phyloP scores from a whole-genome alignment of 2,888 invertebrate species.

The Leptopilina syphax region DNA sequence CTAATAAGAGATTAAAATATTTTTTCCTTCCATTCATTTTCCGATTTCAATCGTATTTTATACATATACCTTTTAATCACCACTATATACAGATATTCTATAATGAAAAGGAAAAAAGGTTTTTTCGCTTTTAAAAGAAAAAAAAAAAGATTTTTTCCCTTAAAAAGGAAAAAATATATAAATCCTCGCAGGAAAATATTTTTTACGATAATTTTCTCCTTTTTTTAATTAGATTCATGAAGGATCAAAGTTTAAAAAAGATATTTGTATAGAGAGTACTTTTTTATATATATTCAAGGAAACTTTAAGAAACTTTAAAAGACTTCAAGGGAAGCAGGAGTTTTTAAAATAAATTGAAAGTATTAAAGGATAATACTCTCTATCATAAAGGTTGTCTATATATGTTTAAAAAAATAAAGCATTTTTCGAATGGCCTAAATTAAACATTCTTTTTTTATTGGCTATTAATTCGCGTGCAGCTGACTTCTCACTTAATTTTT shows the following conservation, averaged over 20 bases:
- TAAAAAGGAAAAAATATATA: too few relatives aligned
- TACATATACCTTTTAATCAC: too few relatives aligned
- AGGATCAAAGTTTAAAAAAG: neutral
- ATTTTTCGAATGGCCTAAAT: neutral
- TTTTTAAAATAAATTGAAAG: constrained; percentile 15
- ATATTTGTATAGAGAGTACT: constrained; percentile 11
- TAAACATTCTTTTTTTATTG: neutral
- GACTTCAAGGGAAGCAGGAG: neutral
- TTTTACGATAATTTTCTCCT: neutral
- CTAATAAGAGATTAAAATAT: neutral
- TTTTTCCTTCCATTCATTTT: neutral
- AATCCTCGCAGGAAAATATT: neutral
- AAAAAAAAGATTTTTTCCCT: too few relatives aligned
- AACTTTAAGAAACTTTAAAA: constrained; percentile 3
- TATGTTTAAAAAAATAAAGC: neutral
- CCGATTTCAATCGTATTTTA: neutral
- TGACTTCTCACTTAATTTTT: too few relatives aligned
- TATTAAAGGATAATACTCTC: constrained; percentile 13
- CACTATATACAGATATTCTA: too few relatives aligned
- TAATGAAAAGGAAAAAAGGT: too few relatives aligned
- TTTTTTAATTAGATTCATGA: constrained; percentile 2
- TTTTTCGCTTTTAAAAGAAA: too few relatives aligned
- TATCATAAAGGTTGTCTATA: neutral
- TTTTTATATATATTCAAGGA: neutral
- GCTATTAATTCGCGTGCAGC: too few relatives aligned